Percentiles rank a stretch among this genome's conserved stretches.
Evolutionary conservation across 1,140 invertebrate species (phyloP).

Genomic region (Caenorhabditis brenneri): DNA sequence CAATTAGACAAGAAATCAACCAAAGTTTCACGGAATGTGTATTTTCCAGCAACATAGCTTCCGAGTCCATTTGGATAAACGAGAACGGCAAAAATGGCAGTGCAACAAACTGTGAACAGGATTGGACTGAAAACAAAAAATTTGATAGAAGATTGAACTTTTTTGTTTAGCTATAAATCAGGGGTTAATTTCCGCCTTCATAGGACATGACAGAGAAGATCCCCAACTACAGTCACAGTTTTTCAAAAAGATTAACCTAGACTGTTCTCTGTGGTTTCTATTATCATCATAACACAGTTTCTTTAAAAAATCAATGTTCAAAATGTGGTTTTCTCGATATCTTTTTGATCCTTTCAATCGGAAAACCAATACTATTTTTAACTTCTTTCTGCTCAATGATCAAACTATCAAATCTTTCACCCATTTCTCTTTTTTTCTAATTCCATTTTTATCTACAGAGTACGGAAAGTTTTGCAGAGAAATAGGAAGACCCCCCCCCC

Average conservation of each 20-base stretch:
- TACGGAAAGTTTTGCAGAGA: background rate
- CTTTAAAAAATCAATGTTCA: background rate
- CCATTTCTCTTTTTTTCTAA: background rate
- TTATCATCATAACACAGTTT: background rate
- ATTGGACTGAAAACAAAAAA: slow-evolving; percentile 54
- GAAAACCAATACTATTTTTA: background rate
- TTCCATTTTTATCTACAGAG: background rate
- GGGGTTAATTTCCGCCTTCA: no score
- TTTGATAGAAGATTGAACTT: background rate
- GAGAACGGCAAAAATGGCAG: slow-evolving; percentile 64
- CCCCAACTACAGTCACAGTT: no score
- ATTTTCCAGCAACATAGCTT: slow-evolving; percentile 65
- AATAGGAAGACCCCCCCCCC: background rate
- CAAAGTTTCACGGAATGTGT: slow-evolving; percentile 68
- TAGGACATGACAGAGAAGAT: no score
- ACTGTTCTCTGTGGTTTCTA: no score
- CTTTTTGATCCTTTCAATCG: background rate
- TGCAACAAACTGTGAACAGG: slow-evolving; percentile 65
- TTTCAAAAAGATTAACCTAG: no score
- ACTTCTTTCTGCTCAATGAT: background rate
- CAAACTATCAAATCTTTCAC: background rate
- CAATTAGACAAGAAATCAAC: slow-evolving; percentile 67
- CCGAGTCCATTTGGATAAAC: slow-evolving; percentile 67
- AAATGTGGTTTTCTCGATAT: background rate
- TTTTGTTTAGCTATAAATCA: no score